phyloP scores from a whole-genome alignment of 2,113 vertebrate genomes.

The Halcyon senegalensis region DNA sequence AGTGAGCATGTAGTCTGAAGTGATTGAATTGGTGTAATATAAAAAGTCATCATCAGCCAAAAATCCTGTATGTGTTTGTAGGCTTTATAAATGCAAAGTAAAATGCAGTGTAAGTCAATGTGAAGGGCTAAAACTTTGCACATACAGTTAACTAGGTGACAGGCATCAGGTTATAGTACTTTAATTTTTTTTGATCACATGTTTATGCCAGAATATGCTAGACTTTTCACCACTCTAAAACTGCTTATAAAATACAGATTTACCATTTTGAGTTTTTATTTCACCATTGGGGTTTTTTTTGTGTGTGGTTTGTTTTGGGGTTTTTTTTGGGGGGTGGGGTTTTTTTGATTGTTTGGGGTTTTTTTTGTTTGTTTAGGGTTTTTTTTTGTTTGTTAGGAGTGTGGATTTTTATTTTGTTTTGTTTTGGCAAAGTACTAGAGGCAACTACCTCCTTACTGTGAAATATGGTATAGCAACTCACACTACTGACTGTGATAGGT shows the following conservation, averaged over 20 bases:
- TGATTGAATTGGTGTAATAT: neutral
- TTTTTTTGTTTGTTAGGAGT: neutral
- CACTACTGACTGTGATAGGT: neutral
- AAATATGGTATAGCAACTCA: neutral
- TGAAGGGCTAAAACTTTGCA: neutral
- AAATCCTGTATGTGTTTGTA: neutral
- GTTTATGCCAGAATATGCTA: neutral
- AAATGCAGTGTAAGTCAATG: neutral
- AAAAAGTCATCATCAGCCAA: neutral
- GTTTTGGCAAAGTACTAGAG: neutral
- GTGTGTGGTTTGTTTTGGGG: too few relatives aligned
- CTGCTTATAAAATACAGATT: neutral
- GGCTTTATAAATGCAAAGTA: neutral
- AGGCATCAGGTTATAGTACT: neutral
- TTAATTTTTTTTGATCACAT: neutral
- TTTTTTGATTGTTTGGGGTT: neutral
- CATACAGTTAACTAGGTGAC: neutral
- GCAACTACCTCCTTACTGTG: neutral
- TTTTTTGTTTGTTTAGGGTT: too few relatives aligned
- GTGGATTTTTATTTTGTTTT: rapidly evolving
- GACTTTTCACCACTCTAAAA: neutral
- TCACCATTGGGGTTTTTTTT: too few relatives aligned
- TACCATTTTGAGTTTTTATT: neutral
- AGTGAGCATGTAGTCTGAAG: neutral
- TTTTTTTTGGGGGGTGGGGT: too few relatives aligned